Evolutionary conservation across 2,113 vertebrate genomes (phyloP), one percentile per base, ranked within the genome.

Genomic region (Varanus komodoensis): DNA sequence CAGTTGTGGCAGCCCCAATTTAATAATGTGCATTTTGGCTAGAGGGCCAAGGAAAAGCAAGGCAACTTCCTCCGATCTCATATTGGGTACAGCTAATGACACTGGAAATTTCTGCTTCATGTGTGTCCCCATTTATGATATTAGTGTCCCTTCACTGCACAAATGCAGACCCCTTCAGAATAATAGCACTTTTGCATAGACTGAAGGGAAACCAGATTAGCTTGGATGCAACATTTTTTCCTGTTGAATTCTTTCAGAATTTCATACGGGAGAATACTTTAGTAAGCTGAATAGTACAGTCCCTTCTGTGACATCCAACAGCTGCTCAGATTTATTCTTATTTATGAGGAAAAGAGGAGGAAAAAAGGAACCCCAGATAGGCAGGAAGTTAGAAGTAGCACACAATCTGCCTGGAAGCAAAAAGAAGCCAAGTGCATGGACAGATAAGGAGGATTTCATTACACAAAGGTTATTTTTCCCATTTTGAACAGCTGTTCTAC

Each of bases 361-460:
- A 71, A 82, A 88, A 1, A 77, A 34, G 17, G 15, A 69, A 77
- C 8, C 7, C 67, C 1, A 0, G 68, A 54, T 81, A 91, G 61
- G 91, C 0, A 64, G 82, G 87, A 78, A 90, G 82, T 23, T 54
- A 86, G 89, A 90, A 80, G 83, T 69, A 90, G 84, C 83, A 90
- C 82, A 88, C 44, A 87, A 81, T 83, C 81, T 90, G 78, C 25
- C 23, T 73, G 1, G 0, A 27, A 88, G 38, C 0, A 91, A 77
- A 80, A 92, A 87, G 89, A 54, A 89, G 84, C 86, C 87, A 89
- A 73, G 44, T 67, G 14, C 90, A 67, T 87, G n/a, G 73, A 73
- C 74, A 91, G 88, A 92, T 82, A 93, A 1, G 8, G n/a, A 86
- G 44, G 1, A 5, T 0, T 90, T 89, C 87, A 71, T 3, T 93